Base-by-base conservation (phyloP, 2,113 vertebrate genomes). In the Eulemur macaco region DNA sequence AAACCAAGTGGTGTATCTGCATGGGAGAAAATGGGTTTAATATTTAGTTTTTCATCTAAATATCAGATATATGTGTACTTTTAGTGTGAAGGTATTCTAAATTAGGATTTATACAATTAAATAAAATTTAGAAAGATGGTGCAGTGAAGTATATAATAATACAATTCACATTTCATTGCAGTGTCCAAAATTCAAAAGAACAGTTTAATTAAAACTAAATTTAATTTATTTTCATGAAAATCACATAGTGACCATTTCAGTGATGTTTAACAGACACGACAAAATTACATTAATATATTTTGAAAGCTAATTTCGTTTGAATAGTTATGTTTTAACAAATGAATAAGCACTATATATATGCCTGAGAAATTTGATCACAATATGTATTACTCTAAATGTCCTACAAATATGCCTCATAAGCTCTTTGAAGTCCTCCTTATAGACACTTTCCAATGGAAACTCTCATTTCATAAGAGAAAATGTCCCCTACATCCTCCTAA, bases 121-220 rank as follows among this genome's bases (percentile, higher is more conserved):
- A 85, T 95, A 74, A 39, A 86, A 74, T 42, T 92, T 82, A 90
- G 21, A 58, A 89, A 94, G 25, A 23, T 76, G 29, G 18, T 82
- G 93, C 82, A 92, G 71, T 92, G n/a, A 96, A 92, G 42, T 78
- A 66, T 64, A 76, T 93, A 92, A 77, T 86, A 92, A 86, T 56
- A 90, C 31, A 77, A 83, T 54, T 77, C 31, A 76, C 54, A 96
- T 94, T 89, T 47, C 81, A 87, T 56, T 83, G 45, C 13, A 84
- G 25, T 92, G 84, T 91, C 29, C 78, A 23, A 88, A 93, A 85
- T 98, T 98, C 96, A 94, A 98, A 98, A 89, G 92, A 97, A 86
- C 94, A 93, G 81, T 97, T 97, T 93, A 95, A 97, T 97, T 97
- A 95, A 94, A 97, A 64, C 31, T 88, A 84, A 97, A 97, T 89